These are phyloP conservation scores for Synergus itoensis DNA, from an alignment of 2,888 invertebrate species.

Conservation along the genomic window DNA sequence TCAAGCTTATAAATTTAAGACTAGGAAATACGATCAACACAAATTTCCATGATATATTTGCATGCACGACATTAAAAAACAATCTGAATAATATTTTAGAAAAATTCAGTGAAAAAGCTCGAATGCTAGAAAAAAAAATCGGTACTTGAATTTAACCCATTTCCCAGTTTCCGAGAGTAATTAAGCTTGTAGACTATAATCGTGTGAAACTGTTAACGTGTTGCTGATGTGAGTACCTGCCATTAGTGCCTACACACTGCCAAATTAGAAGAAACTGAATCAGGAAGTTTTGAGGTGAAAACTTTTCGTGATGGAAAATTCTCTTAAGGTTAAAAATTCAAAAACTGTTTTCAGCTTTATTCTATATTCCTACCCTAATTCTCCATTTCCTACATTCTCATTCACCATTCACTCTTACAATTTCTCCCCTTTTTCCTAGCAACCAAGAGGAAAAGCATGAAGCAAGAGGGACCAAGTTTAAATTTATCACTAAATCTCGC, in stretches of 20 bases:
- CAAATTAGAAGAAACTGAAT: background rate
- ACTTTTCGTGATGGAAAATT: background rate
- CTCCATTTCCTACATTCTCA: no score
- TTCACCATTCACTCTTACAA: no score
- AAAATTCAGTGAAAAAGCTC: background rate
- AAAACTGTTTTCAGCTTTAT: no score
- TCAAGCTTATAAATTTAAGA: background rate
- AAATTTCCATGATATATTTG: background rate
- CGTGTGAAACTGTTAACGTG: background rate
- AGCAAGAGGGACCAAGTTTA: background rate
- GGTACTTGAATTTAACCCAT: background rate
- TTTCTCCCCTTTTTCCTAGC: no score
- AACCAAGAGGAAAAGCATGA: background rate
- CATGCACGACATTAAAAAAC: background rate
- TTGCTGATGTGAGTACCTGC: background rate
- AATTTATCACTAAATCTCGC: background rate
- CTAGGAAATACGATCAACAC: background rate
- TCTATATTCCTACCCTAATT: no score
- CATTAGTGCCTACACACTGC: background rate
- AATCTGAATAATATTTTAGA: background rate
- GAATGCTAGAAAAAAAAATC: background rate
- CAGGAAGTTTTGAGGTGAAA: background rate
- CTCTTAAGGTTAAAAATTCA: no score
- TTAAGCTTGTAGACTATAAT: slow-evolving; percentile 1
- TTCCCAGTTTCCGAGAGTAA: slow-evolving; percentile 13